Evolutionary conservation across 2,113 vertebrate species (phyloP), one percentile per base, ranked within the genome.

Genomic region (Amblyopsis rosae): DNA sequence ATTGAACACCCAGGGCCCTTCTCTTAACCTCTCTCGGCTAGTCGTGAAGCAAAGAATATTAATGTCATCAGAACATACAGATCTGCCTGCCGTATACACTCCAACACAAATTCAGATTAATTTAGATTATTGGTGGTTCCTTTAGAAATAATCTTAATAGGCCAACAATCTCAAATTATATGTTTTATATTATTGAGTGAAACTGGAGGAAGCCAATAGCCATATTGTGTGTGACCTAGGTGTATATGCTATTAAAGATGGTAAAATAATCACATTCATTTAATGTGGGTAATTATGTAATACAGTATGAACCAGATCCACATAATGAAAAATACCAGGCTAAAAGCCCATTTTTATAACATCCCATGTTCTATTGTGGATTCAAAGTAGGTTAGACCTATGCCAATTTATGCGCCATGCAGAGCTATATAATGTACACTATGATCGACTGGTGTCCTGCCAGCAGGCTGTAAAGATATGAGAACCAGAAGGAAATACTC

Each of bases 1-100:
- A 91, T 90, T 75, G 92, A 91, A 89, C 89, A 90, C 87, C 83
- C 73, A 77, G 77, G 86, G 83, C 86, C 85, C 83, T 86, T 87
- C 86, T 84, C 86, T 83, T 86, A 85, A 88, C 86, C 89, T 86
- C 78, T 82, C 88, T 83, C 77, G 81, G 84, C 86, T 82, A 82
- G 86, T 90, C 86, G 80, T 76, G 86, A 87, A 83, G 85, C 81
- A 68, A 84, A 65, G 81, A 87, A 88, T 87, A 88, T 88, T 90
- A 86, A 86, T 83, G 82, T 82, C 79, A 79, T 78, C 79, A 76
- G 74, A 72, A 67, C 74, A 58, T 35, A 17, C 17, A 58, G 9
- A 58, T 5, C 56, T 26, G 56, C 9, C 32, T 12, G 16, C 9
- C 13, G 19, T 9, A 9, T 56, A 56, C 15, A 6, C 19, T 56